These are phyloP conservation scores for Alexandromys fortis DNA, from an alignment of 2,113 vertebrate genomes.

Conservation along the genomic window DNA sequence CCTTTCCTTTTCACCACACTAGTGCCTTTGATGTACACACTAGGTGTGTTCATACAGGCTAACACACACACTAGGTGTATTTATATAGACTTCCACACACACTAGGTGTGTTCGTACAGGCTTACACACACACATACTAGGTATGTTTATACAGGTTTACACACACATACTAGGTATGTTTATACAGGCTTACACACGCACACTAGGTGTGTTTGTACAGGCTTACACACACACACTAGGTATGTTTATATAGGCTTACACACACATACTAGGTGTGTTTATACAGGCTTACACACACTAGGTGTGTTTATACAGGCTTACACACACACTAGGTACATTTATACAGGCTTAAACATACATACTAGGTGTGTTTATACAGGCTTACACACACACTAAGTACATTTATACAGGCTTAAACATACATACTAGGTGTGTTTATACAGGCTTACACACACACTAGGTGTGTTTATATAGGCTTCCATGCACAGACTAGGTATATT, in stretches of 20 bases:
- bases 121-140: background rate
- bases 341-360: background rate
- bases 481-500: too few species aligned
- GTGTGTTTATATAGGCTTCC: background rate
- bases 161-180: background rate
- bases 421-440: background rate
- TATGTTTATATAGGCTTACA: background rate
- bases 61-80: background rate
- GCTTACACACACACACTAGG: background rate
- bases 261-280: too few species aligned
- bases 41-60: background rate
- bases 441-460: background rate
- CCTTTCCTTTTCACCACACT: background rate
- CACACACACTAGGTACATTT: background rate
- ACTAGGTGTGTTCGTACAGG: background rate
- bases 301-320: background rate
- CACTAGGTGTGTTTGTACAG: background rate
- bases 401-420: background rate
- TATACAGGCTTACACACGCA: background rate
- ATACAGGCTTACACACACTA: background rate
- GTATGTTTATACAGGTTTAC: background rate
- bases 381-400: background rate
- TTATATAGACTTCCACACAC: background rate
- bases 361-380: background rate
- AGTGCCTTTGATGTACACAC: background rate